Evolutionary conservation across 2,113 vertebrate species (phyloP).

Genomic region (Actenoides lindsayi): DNA sequence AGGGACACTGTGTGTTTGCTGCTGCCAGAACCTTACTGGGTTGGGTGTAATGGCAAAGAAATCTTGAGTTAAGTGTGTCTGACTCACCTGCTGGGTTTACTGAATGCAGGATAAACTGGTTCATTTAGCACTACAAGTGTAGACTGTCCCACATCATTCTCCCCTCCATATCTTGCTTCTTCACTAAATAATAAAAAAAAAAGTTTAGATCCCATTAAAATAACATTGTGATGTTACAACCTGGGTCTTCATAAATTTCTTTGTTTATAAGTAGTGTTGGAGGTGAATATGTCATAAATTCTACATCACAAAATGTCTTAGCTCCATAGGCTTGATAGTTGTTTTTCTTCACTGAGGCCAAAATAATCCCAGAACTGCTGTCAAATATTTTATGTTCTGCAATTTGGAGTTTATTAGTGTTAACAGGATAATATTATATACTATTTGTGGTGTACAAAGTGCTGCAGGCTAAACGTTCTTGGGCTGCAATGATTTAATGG

Average conservation of each 20-base stretch:
- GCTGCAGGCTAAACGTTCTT: slow-evolving; percentile 15
- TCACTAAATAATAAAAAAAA: background rate
- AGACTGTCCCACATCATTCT: background rate
- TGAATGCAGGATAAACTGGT: slow-evolving; percentile 12
- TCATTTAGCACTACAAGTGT: background rate
- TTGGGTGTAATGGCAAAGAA: slow-evolving; percentile 1
- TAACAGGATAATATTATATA: slow-evolving; percentile 29
- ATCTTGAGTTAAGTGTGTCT: background rate
- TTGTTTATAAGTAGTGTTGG: slow-evolving; percentile 35
- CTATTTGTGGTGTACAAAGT: background rate
- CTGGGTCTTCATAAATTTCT: background rate
- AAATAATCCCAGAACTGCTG: slow-evolving; percentile 50
- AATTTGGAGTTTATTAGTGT: slow-evolving; percentile 44
- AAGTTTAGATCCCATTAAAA: background rate
- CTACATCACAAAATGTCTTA: slow-evolving; percentile 46
- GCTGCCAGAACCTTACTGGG: background rate
- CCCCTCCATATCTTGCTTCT: background rate
- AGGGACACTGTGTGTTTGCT: slow-evolving; percentile 18
- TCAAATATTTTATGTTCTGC: slow-evolving; percentile 49
- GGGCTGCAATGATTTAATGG: background rate
- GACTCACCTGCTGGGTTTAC: slow-evolving; percentile 4
- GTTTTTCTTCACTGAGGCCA: slow-evolving; percentile 5
- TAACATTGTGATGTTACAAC: background rate
- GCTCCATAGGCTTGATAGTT: slow-evolving; percentile 28
- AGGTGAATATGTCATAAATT: slow-evolving; percentile 40